These are phyloP conservation scores for Ochotona princeps DNA, from an alignment of 2,113 vertebrate genomes.

Conservation along the genomic window DNA sequence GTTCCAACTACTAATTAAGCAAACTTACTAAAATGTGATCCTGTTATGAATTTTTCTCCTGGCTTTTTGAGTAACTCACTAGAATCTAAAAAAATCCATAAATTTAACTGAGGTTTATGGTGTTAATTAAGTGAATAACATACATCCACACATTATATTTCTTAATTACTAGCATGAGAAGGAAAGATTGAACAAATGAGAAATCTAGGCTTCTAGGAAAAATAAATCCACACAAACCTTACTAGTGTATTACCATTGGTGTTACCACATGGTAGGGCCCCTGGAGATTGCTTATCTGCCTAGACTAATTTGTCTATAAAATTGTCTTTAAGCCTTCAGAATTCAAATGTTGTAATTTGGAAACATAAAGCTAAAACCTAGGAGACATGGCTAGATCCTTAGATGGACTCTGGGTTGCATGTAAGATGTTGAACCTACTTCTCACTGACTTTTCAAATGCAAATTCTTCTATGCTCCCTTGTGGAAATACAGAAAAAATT, in stretches of 20 bases:
- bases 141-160: not conserved
- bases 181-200: not conserved
- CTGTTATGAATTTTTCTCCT: not conserved
- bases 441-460: not conserved
- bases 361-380: not conserved
- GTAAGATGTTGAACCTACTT: not conserved
- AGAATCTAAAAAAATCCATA: not conserved
- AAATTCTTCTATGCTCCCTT: not conserved
- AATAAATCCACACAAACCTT: not conserved
- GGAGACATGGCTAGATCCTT: not conserved
- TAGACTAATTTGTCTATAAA: not conserved
- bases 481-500: not conserved
- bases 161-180: not conserved
- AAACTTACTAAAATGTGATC: not conserved
- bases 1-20: not conserved
- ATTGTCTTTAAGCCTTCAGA: not conserved
- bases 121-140: not conserved
- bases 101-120: not conserved
- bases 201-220: not conserved
- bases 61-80: not conserved
- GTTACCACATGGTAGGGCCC: not conserved
- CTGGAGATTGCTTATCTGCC: not conserved
- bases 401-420: not conserved
- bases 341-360: not conserved
- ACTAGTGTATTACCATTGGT: not conserved